phyloP scores from a whole-genome alignment of 2,797 vertebrate species.

The Vireo griseus region DNA sequence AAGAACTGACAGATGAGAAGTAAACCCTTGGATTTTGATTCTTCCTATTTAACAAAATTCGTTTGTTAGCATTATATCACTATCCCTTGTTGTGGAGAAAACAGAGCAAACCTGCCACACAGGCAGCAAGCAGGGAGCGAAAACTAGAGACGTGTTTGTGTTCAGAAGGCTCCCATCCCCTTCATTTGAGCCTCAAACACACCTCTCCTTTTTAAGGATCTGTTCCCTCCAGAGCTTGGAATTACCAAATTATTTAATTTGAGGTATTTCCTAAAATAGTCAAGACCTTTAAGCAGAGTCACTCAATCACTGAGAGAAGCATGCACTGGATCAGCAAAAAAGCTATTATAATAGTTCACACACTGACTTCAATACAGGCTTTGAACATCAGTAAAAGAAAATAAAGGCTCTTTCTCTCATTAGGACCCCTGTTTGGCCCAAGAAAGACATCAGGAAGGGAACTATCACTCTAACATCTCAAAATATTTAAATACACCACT shows the following conservation, averaged over 20 bases:
- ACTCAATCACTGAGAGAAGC: not conserved
- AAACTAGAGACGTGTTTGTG: not conserved
- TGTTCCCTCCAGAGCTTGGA: not conserved
- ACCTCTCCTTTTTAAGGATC: not conserved
- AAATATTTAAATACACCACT: not conserved
- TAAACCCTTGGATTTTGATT: not conserved
- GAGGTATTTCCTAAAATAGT: not conserved
- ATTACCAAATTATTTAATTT: not conserved
- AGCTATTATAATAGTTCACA: not conserved
- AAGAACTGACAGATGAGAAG: not conserved
- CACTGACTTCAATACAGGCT: not conserved
- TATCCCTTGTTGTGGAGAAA: not conserved
- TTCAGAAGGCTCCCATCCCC: not conserved
- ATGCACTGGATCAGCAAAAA: not conserved
- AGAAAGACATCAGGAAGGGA: not conserved
- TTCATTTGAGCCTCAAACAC: fast-evolving
- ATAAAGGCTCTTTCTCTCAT: not conserved
- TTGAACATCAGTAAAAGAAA: not conserved
- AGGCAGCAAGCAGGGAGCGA: not conserved
- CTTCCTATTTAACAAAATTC: not conserved
- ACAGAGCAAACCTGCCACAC: not conserved
- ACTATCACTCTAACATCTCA: not conserved
- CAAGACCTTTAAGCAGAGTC: not conserved
- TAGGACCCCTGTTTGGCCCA: not conserved
- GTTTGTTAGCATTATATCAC: not conserved